Percentiles rank a stretch among this genome's conserved stretches.
phyloP scores from a whole-genome alignment of 2,888 invertebrate genomes.

The Pharmacophagus antenor region DNA sequence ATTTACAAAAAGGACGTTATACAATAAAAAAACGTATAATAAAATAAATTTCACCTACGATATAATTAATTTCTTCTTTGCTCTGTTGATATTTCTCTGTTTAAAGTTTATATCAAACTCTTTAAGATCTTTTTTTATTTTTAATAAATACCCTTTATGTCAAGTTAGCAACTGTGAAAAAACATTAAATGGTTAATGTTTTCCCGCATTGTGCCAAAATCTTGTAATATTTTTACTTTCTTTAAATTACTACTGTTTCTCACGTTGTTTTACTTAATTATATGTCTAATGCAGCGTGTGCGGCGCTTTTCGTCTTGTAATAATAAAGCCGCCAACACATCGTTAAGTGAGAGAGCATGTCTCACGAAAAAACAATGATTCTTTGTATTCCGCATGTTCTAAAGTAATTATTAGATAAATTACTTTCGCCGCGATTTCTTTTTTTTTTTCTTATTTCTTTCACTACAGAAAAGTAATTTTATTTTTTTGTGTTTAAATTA shows the following conservation, averaged over 20 bases:
- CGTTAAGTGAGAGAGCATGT: constrained; percentile 26
- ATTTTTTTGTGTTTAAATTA: too few relatives aligned
- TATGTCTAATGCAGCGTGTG: constrained; percentile 4
- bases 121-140: too few relatives aligned
- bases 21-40: too few relatives aligned
- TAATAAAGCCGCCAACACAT: constrained; percentile 15
- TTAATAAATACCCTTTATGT: too few relatives aligned
- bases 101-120: too few relatives aligned
- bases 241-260: background rate
- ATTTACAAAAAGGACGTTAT: too few relatives aligned
- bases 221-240: background rate
- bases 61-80: too few relatives aligned
- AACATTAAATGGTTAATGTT: too few relatives aligned
- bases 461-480: constrained; percentile 17
- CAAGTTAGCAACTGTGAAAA: too few relatives aligned
- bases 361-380: constrained; percentile 31
- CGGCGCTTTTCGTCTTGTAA: constrained; percentile 20
- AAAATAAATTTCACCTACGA: too few relatives aligned
- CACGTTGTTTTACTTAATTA: constrained; percentile 4
- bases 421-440: constrained; percentile 25
- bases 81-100: too few relatives aligned
- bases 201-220: too few relatives aligned
- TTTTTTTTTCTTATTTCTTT: constrained; percentile 24
- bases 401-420: constrained; percentile 25
- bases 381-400: constrained; percentile 31